These are phyloP conservation scores for Parnassius smintheus DNA, from an alignment of 2,888 invertebrate genomes.

Conservation along the genomic window DNA sequence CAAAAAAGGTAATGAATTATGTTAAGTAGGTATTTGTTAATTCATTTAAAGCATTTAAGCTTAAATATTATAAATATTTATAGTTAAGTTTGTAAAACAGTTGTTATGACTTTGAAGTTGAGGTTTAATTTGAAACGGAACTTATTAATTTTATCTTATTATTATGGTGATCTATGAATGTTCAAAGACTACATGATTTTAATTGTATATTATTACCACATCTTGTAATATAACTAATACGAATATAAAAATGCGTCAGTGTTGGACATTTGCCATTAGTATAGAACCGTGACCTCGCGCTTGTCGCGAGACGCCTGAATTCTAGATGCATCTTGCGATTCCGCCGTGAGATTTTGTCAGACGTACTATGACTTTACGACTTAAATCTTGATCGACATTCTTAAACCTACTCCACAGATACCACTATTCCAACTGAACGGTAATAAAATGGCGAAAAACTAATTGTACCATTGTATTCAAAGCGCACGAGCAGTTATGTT, in stretches of 20 bases:
- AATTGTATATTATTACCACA: constrained; percentile 12
- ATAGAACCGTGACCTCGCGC: constrained; percentile 12
- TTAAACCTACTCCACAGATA: not conserved
- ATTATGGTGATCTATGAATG: no score
- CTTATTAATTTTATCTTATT: no score
- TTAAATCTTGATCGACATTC: not conserved
- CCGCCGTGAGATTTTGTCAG: not conserved
- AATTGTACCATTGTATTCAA: constrained; percentile 72
- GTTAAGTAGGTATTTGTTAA: constrained; percentile 10
- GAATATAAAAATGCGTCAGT: constrained; percentile 5
- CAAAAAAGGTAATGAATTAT: constrained; percentile 23
- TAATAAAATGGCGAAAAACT: constrained; percentile 53
- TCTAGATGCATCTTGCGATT: constrained; percentile 11
- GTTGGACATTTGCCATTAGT: constrained; percentile 20
- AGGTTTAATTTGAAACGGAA: no score
- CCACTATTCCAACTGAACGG: constrained; percentile 5
- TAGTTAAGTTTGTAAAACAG: no score
- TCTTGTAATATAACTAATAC: not conserved
- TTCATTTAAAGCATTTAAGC: not conserved
- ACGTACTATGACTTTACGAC: not conserved
- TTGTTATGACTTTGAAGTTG: no score
- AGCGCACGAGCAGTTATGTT: constrained; percentile 58
- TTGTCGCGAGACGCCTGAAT: constrained; percentile 9
- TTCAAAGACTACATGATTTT: no score
- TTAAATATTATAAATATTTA: no score